Evolutionary conservation across 2,888 invertebrate genomes (phyloP), one percentile per base, ranked within the genome.

Genomic region (Amiota mariae): DNA sequence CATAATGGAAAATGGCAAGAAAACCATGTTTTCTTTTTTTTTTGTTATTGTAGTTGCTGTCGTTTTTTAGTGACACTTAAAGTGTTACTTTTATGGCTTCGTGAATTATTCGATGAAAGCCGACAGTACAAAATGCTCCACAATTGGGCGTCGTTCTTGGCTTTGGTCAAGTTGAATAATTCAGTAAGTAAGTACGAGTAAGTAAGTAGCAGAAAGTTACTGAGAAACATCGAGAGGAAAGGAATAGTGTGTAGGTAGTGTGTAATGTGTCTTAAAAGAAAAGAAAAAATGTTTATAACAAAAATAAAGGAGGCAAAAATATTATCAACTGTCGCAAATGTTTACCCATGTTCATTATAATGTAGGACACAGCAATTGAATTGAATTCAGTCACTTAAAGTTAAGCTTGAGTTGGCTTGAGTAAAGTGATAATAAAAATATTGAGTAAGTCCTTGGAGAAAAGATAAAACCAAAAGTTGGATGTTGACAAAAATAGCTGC

Each of bases 71-170:
- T 83, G 84, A 75, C 76, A 75, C 81, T 84, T 84, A 81, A 79
- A 85, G 84, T 81, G 82, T 83, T 85, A 81, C 84, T 81, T 82
- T 81, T 85, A 82, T 81, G 82, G 20, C 48, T 12, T 10, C 48
- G 49, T n/a, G 15, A 66, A 48, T 36, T 15, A 66, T 36, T 36
- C 12, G n/a, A n/a, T 54, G 12, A 54, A 12, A 54, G 54, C 54
- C 54, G 8, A 36, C 4, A 6, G 36, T 36, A 36, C 6, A 36
- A 36, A 36, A 36, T 36, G 36, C 36, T 36, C 36, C 36, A 36
- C 36, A 36, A 36, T 36, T 36, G 36, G 36, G 36, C 8, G 36
- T 36, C 36, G 36, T 36, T 36, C 8, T 36, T 36, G 36, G 36
- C 6, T 2, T 36, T 36, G 36, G 36, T 36, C 36, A 4, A 8